Conservation (phyloP, 1,140 invertebrate genomes). For the Anastatus disparis region DNA sequence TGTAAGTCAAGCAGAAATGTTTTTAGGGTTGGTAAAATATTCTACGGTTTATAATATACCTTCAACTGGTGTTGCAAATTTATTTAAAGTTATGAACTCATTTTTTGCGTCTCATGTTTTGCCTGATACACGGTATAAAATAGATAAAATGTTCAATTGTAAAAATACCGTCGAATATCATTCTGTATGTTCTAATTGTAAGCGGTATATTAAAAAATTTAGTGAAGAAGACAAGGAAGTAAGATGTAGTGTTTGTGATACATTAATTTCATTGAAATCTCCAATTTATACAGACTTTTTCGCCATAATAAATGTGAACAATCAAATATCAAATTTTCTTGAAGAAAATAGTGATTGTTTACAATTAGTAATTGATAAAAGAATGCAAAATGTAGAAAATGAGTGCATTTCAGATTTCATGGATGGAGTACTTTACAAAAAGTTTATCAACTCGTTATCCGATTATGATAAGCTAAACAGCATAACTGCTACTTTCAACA, state of each 20-base stretch:
- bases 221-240: background rate
- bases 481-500: constrained; percentile 30
- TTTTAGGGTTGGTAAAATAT: too few species aligned
- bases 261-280: constrained; percentile 29
- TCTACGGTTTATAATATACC: too few species aligned
- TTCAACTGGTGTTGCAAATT: too few species aligned
- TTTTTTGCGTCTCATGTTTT: too few species aligned
- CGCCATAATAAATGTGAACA: constrained; percentile 30
- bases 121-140: too few species aligned
- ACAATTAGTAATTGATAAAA: constrained; percentile 7
- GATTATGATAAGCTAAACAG: constrained; percentile 3
- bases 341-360: constrained; percentile 21
- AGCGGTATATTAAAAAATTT: constrained; percentile 9
- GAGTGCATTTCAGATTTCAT: constrained; percentile 31
- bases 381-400: constrained; percentile 1
- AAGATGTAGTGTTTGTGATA: constrained; percentile 24
- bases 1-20: too few species aligned
- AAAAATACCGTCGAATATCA: background rate
- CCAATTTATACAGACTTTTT: constrained; percentile 40
- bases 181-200: too few species aligned
- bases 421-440: constrained; percentile 21
- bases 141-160: constrained; percentile 42
- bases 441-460: constrained; percentile 16
- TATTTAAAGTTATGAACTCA: too few species aligned
- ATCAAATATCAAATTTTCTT: constrained; percentile 27